phyloP scores from a whole-genome alignment of 2,888 invertebrate species.

The Diaprepes abbreviatus region DNA sequence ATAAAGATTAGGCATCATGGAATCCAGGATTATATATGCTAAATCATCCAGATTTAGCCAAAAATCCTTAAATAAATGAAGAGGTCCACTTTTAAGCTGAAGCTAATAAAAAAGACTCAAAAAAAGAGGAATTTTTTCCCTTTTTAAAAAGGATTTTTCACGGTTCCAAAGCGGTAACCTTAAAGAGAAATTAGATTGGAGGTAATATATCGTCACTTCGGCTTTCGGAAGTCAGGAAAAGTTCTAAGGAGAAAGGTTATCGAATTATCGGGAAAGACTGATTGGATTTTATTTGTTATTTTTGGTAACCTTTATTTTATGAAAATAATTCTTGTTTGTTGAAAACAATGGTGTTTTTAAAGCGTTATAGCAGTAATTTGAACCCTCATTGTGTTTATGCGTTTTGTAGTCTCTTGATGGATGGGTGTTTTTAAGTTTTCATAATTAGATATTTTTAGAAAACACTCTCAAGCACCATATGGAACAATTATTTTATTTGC shows the following conservation, averaged over 20 bases:
- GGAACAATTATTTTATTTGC: too few relatives aligned
- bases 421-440: too few relatives aligned
- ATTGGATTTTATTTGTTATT: background rate
- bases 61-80: conserved; percentile 20
- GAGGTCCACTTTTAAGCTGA: conserved; percentile 7
- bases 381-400: too few relatives aligned
- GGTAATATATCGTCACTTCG: conserved; percentile 18
- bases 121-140: background rate
- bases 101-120: background rate
- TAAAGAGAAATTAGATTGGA: conserved; percentile 21
- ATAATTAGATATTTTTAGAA: too few relatives aligned
- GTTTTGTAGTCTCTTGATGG: too few relatives aligned
- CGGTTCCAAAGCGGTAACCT: conserved; percentile 4
- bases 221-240: background rate
- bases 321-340: background rate
- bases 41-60: conserved; percentile 1
- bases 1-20: conserved; percentile 14
- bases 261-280: background rate
- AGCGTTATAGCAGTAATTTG: too few relatives aligned
- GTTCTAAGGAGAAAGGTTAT: background rate
- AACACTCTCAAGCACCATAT: too few relatives aligned
- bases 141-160: conserved; percentile 6
- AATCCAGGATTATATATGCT: conserved; percentile 15
- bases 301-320: background rate
- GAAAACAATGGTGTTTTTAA: too few relatives aligned